These are phyloP conservation scores for Eupeodes corollae DNA, from an alignment of 1,140 invertebrate species.

Conservation along the genomic window DNA sequence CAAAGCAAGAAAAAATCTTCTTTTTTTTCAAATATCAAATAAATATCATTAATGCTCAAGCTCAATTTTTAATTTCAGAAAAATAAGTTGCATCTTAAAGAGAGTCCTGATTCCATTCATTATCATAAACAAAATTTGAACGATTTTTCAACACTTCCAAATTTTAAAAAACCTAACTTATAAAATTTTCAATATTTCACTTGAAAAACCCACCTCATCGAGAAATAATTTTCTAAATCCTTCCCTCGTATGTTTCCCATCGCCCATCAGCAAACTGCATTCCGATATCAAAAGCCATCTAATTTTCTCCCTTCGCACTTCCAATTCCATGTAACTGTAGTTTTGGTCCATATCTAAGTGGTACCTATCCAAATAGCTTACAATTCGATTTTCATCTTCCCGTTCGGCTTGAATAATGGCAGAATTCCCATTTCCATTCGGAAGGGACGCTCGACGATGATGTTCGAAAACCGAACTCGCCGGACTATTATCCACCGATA, in stretches of 20 bases:
- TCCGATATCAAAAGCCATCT: slow-evolving; percentile 37
- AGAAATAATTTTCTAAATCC: slow-evolving; percentile 33
- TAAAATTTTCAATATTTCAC: no score
- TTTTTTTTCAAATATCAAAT: no score
- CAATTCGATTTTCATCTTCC: slow-evolving; percentile 28
- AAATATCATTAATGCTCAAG: no score
- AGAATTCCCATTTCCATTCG: background rate
- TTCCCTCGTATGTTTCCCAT: slow-evolving; percentile 35
- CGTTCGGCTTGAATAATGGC: slow-evolving; percentile 20
- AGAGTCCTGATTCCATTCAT: no score
- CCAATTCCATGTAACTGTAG: slow-evolving; percentile 36
- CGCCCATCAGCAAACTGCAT: slow-evolving; percentile 32
- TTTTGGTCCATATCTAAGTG: slow-evolving; percentile 38
- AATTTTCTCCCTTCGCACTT: slow-evolving; percentile 34
- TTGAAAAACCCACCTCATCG: slow-evolving; percentile 25
- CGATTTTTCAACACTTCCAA: no score
- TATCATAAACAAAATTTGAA: no score
- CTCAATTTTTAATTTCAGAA: no score
- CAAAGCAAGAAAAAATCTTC: no score
- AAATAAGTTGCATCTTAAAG: no score
- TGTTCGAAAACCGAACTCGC: background rate
- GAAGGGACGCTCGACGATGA: background rate
- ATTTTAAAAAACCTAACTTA: no score
- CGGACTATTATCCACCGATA: background rate
- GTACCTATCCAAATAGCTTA: slow-evolving; percentile 32